Conservation (phyloP, 1,140 invertebrate genomes). For the Helicoverpa armigera region DNA sequence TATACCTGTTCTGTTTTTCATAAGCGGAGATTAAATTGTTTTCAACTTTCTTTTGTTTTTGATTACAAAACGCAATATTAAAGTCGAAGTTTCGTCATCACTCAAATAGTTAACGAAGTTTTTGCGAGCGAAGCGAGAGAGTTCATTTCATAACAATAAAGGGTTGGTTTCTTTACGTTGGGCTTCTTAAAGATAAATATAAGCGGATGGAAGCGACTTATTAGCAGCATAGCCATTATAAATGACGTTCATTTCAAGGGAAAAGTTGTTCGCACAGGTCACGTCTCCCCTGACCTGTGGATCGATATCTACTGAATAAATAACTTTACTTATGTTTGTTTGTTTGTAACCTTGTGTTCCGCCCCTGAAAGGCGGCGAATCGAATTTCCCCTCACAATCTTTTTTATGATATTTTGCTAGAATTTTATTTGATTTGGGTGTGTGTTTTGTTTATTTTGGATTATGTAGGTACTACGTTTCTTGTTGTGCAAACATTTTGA, state of each 20-base stretch:
- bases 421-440: constrained; percentile 31
- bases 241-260: constrained; percentile 30
- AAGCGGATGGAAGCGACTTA: constrained; percentile 24
- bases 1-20: background rate
- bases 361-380: constrained; percentile 17
- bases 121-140: background rate
- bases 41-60: constrained; percentile 27
- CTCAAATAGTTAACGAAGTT: constrained; percentile 31
- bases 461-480: background rate
- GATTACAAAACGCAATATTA: constrained; percentile 21
- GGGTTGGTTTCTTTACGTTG: background rate
- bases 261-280: constrained; percentile 40
- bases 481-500: background rate
- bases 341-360: constrained; percentile 38
- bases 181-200: constrained; percentile 30
- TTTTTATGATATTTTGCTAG: constrained; percentile 35
- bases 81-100: constrained; percentile 7
- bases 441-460: constrained; percentile 20
- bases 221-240: constrained; percentile 39
- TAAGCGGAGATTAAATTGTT: background rate
- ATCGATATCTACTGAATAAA: constrained; percentile 54
- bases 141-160: constrained; percentile 10
- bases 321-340: constrained; percentile 46
- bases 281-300: constrained; percentile 40
- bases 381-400: constrained; percentile 42